phyloP scores from a whole-genome alignment of 2,113 vertebrate species.

The Electrona antarctica region DNA sequence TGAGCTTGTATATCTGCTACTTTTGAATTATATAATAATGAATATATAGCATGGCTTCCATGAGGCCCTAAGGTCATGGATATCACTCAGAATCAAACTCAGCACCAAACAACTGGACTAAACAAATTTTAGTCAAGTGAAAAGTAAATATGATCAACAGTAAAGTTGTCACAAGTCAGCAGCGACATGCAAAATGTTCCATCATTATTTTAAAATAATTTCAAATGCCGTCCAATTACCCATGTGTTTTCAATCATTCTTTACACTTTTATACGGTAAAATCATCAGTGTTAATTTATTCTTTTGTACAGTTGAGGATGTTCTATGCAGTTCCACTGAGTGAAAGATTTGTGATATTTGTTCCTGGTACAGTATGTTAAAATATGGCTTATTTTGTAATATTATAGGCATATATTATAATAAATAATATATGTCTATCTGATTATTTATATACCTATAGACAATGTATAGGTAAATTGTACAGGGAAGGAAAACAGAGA shows the following conservation, averaged over 20 bases:
- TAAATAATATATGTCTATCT: too few species aligned
- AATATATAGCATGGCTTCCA: slow-evolving; percentile 8
- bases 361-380: slow-evolving; percentile 35
- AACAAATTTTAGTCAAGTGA: not conserved
- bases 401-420: slow-evolving; percentile 14
- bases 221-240: slow-evolving; percentile 15
- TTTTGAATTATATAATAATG: not conserved
- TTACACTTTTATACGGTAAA: not conserved
- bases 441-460: not conserved
- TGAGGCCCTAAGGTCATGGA: not conserved
- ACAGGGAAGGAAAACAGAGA: not conserved
- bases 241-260: too few species aligned
- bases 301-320: not conserved
- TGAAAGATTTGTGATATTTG: not conserved
- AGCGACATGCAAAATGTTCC: not conserved
- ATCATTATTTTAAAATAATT: slow-evolving; percentile 5
- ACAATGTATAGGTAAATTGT: not conserved
- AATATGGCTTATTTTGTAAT: slow-evolving; percentile 52
- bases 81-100: not conserved
- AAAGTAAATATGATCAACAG: not conserved
- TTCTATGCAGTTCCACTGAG: not conserved
- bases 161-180: too few species aligned
- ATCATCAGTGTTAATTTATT: not conserved
- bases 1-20: not conserved
- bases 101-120: not conserved